Percentiles rank a stretch among this genome's conserved stretches.
Conservation (phyloP, 2,888 invertebrate genomes). For the Platycheirus albimanus region DNA sequence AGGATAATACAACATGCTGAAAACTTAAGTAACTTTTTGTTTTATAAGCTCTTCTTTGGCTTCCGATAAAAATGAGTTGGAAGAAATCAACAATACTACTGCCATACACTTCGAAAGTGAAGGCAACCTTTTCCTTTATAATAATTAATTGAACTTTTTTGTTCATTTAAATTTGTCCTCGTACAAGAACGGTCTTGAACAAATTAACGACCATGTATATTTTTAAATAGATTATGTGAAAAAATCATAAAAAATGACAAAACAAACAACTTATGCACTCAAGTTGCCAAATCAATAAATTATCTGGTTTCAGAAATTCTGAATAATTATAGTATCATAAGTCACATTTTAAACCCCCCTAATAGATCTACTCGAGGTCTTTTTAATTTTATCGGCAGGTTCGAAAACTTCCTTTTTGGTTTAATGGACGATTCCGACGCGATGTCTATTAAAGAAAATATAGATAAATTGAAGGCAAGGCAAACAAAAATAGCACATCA, state of each 20-base stretch:
- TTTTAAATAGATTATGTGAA: not conserved
- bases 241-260: too few species aligned
- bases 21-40: not conserved
- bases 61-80: not conserved
- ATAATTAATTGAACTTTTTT: not conserved
- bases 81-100: not conserved
- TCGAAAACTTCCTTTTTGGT: not conserved
- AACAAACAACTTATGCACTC: too few species aligned
- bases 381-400: not conserved
- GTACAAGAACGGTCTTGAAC: not conserved
- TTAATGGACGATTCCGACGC: conserved; percentile 2
- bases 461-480: not conserved
- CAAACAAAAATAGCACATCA: too few species aligned
- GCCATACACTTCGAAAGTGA: too few species aligned
- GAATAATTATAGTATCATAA: not conserved
- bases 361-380: not conserved
- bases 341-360: not conserved
- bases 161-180: not conserved
- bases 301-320: not conserved
- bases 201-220: not conserved
- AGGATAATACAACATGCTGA: not conserved
- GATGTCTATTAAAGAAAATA: not conserved
- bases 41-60: not conserved
- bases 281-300: too few species aligned
- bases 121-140: not conserved